Conservation (phyloP, 1,140 invertebrate genomes). For the Camponotus vicinus region DNA sequence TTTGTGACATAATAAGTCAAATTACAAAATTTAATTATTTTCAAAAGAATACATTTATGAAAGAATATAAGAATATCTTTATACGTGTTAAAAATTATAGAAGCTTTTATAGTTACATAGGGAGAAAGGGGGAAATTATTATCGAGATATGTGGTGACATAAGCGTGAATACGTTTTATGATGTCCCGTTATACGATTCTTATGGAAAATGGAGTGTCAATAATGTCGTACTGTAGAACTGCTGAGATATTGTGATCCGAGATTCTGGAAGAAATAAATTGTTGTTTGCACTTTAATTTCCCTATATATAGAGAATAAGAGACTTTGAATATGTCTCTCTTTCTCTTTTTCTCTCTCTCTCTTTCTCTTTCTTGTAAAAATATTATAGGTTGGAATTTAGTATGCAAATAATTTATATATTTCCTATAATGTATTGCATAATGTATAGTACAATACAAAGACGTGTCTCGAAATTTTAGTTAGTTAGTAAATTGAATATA, state of each 20-base stretch:
- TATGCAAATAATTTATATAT: not conserved
- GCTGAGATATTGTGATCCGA: not conserved
- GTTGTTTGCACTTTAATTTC: not conserved
- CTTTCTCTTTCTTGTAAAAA: not conserved
- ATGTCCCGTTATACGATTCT: not conserved
- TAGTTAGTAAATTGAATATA: not conserved
- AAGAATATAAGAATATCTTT: not conserved
- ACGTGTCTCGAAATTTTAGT: not conserved
- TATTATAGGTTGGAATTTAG: not conserved
- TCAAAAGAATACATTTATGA: not conserved
- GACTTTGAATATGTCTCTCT: not conserved
- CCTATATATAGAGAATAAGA: not conserved
- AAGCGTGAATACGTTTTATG: not conserved
- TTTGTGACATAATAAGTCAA: not conserved
- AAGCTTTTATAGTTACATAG: not conserved
- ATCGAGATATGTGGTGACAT: not conserved
- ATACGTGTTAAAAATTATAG: not conserved
- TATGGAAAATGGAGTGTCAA: constrained; percentile 27
- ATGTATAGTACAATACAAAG: not conserved
- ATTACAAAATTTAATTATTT: not conserved
- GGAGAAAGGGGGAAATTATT: not conserved
- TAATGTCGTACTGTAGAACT: not conserved
- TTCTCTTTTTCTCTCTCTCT: not conserved
- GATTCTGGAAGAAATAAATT: not conserved
- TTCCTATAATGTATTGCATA: not conserved